Percentiles rank a stretch among this genome's conserved stretches.
phyloP scores from a whole-genome alignment of 2,797 vertebrate genomes.

The Neostethus bicornis region DNA sequence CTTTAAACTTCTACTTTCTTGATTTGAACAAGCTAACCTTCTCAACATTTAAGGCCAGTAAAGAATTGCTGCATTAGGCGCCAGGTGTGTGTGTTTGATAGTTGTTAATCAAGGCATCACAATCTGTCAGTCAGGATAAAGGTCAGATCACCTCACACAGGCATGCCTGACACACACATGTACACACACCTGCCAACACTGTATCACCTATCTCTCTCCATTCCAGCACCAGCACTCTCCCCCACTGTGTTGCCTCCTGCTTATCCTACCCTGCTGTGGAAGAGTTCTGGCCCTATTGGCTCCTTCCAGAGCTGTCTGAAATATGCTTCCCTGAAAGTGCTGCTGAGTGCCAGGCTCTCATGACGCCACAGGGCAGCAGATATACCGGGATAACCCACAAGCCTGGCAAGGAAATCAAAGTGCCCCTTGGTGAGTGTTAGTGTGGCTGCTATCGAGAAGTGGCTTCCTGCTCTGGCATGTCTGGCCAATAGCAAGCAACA shows the following conservation, averaged over 20 bases:
- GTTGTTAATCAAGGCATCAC: slow-evolving; percentile 37
- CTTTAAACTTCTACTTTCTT: neutral
- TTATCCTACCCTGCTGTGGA: slow-evolving; percentile 24
- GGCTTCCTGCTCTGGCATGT: slow-evolving; percentile 50
- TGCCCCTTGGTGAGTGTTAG: slow-evolving; percentile 43
- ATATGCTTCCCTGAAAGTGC: slow-evolving; percentile 22
- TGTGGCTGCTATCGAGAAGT: slow-evolving; percentile 54
- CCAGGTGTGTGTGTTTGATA: slow-evolving; percentile 29
- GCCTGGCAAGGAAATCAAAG: slow-evolving; percentile 67
- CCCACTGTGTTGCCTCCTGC: slow-evolving; percentile 20
- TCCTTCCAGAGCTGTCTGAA: slow-evolving; percentile 29
- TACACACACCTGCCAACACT: slow-evolving; percentile 15
- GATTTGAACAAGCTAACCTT: neutral
- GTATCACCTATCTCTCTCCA: slow-evolving; percentile 20
- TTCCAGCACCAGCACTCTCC: neutral
- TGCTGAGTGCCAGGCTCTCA: slow-evolving; percentile 49
- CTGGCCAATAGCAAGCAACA: slow-evolving; percentile 44
- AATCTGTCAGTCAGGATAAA: slow-evolving; percentile 46
- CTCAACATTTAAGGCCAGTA: neutral
- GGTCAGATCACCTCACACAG: slow-evolving; percentile 42
- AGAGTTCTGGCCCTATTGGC: slow-evolving; percentile 16
- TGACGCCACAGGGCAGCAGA: slow-evolving; percentile 50
- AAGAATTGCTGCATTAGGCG: slow-evolving; percentile 7
- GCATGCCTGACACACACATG: slow-evolving; percentile 11
- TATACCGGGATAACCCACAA: slow-evolving; percentile 49